These are phyloP conservation scores for Penaeus monodon DNA, from an alignment of 2,888 invertebrate species.

Conservation along the genomic window DNA sequence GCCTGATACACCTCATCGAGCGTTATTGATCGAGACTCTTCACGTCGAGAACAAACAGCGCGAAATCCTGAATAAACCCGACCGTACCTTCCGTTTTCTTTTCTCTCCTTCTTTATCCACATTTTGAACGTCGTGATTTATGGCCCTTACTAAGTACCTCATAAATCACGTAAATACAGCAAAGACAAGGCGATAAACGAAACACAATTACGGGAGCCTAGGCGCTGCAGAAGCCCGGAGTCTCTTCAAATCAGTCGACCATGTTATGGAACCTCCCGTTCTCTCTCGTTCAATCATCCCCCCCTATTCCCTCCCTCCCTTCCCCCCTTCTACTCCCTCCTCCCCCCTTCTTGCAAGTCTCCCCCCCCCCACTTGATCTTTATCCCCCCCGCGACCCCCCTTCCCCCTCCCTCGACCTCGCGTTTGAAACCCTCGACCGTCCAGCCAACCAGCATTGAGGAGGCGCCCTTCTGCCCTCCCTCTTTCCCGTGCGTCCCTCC, in stretches of 20 bases:
- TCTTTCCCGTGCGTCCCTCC: background rate
- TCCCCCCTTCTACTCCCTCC: background rate
- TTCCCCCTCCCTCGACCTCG: background rate
- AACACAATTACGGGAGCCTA: conserved; percentile 7
- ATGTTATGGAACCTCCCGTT: conserved; percentile 45
- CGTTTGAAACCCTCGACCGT: background rate
- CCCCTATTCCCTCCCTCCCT: background rate
- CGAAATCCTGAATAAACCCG: background rate
- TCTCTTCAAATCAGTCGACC: conserved; percentile 45
- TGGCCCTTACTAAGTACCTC: background rate
- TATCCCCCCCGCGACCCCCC: background rate
- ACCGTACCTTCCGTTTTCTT: background rate
- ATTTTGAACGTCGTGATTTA: background rate
- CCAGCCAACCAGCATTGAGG: too few relatives aligned
- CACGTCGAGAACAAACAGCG: too few relatives aligned
- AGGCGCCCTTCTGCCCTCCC: background rate
- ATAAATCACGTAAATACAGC: background rate
- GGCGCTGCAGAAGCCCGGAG: background rate
- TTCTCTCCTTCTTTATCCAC: background rate
- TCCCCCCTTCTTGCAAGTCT: background rate
- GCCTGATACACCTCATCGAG: too few relatives aligned
- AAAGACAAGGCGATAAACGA: background rate
- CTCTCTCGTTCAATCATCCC: conserved; percentile 33
- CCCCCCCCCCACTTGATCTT: background rate
- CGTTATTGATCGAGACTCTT: too few relatives aligned